Evolutionary conservation across 2,113 vertebrate species (phyloP), one percentile per base, ranked within the genome.

Genomic region (Mormoops blainvillei): DNA sequence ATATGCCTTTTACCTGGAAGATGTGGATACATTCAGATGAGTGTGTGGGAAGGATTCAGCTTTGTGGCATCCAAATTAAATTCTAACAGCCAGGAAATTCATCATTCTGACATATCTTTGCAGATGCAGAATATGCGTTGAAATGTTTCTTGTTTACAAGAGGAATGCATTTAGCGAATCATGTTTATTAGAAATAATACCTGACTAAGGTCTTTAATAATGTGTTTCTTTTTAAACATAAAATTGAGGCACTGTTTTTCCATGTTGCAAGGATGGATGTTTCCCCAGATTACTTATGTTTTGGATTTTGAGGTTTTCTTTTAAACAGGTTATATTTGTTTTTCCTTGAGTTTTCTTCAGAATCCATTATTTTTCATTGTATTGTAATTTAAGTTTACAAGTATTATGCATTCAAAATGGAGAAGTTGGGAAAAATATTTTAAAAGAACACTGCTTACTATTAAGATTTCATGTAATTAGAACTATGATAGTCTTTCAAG

Each of bases 121-220:
- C 41, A 41, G 43, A 93, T 82, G 70, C 16, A 58, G 52, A 82
- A 33, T 83, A 11, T 67, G 38, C 71, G 22, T 67, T 87, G n/a
- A 96, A 96, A 70, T 93, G 48, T 92, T 56, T 94, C 54, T 95
- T 82, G 15, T 87, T 97, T 95, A 91, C 15, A 82, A 43, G 48
- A 94, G 19, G 73, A 78, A 80, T 94, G 38, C 56, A 63, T 87
- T 92, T 81, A 68, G 45, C 54, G 84, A 31, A 38, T 86, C 33
- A 28, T 94, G 70, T 92, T 95, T 61, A 92, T 84, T 90, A 90
- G 31, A 92, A 89, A 36, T 67, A 87, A 61, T 77, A 91, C 48
- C 68, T 77, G 48, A 77, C 41, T 67, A 63, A 89, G 58, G 18
- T 31, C 26, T 93, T 95, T 43, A 77, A 86, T 91, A 67, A 80